Percentiles rank a stretch among this genome's conserved stretches.
phyloP scores from a whole-genome alignment of 2,888 invertebrate genomes.

The Drosophila algonquin region DNA sequence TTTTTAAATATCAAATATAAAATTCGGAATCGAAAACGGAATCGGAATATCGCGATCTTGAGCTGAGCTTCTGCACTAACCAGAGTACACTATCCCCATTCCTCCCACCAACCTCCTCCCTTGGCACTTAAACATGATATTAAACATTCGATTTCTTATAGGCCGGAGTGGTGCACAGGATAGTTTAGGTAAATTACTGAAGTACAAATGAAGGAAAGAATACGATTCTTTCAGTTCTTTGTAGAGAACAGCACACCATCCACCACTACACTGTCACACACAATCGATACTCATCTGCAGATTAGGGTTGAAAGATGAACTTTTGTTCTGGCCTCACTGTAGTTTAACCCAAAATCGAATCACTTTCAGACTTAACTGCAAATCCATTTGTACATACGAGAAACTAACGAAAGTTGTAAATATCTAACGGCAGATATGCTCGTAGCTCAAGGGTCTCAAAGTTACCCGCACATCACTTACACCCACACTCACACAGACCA shows the following conservation, averaged over 20 bases:
- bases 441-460: constrained; percentile 11
- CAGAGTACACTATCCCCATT: neutral
- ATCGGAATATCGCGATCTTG: constrained; percentile 9
- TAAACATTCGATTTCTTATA: constrained; percentile 76
- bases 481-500: neutral
- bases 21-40: neutral
- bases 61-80: constrained; percentile 49
- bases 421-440: constrained; percentile 31
- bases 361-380: constrained; percentile 6
- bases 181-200: constrained; percentile 73
- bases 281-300: constrained; percentile 6
- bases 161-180: constrained; percentile 71
- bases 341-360: constrained; percentile 11
- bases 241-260: constrained; percentile 1
- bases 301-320: neutral
- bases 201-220: constrained; percentile 1
- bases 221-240: neutral
- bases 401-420: constrained; percentile 43
- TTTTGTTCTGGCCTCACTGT: neutral
- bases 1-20: constrained; percentile 14
- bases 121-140: constrained; percentile 46
- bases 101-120: neutral
- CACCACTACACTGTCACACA: constrained; percentile 9
- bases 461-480: constrained; percentile 19
- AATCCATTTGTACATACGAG: constrained; percentile 30